Percentiles rank a stretch among this genome's conserved stretches.
These are phyloP conservation scores for Margaritifera margaritifera DNA, from an alignment of 2,888 invertebrate species.

Conservation along the genomic window DNA sequence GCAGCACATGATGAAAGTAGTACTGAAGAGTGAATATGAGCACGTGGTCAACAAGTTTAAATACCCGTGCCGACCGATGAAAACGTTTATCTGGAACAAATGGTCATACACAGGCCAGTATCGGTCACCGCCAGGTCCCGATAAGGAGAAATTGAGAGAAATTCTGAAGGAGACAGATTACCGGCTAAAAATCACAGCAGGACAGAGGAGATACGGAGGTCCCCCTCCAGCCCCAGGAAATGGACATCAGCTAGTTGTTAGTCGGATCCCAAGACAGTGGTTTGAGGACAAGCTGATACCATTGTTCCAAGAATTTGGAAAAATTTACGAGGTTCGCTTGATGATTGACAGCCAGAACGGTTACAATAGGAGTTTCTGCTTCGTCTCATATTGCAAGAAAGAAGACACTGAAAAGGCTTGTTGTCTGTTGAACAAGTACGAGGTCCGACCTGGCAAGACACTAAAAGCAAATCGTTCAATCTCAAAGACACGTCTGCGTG, in stretches of 20 bases:
- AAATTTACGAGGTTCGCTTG: constrained; percentile 29
- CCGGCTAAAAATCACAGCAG: constrained; percentile 22
- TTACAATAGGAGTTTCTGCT: constrained; percentile 28
- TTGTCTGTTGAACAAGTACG: background rate
- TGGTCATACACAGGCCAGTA: no score
- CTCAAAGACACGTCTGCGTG: constrained; percentile 23
- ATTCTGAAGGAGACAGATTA: constrained; percentile 24
- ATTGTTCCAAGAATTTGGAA: constrained; percentile 24
- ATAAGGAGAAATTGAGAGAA: constrained; percentile 18
- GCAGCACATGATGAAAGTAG: background rate
- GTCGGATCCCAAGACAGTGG: constrained; percentile 29
- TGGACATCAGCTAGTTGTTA: constrained; percentile 23
- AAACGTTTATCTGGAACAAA: constrained; percentile 11
- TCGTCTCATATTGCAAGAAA: constrained; percentile 25
- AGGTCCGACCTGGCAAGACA: constrained; percentile 10
- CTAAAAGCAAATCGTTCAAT: constrained; percentile 30
- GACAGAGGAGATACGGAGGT: constrained; percentile 27
- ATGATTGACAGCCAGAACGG: constrained; percentile 31
- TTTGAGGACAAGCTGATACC: constrained; percentile 38
- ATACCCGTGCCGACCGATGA: constrained; percentile 29
- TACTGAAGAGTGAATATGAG: constrained; percentile 12
- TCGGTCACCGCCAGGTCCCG: constrained; percentile 13
- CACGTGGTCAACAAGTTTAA: constrained; percentile 23
- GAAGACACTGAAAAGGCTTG: constrained; percentile 22
- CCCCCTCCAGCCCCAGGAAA: constrained; percentile 21